These are phyloP conservation scores for Tragelaphus scriptus DNA, from an alignment of 2,113 vertebrate genomes.

Conservation along the genomic window DNA sequence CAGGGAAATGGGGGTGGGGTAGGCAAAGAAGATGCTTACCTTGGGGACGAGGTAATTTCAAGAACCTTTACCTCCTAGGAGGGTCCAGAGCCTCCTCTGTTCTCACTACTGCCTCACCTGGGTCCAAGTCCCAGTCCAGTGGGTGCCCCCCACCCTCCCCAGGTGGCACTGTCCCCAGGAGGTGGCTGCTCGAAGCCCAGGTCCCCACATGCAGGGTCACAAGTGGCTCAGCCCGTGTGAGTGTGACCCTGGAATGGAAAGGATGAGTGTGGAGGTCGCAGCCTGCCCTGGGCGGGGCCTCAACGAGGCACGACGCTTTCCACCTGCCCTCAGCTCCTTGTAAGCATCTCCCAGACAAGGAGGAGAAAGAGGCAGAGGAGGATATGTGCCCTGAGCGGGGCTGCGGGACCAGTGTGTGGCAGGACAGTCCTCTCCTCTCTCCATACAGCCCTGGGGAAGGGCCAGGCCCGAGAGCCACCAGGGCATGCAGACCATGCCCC, in stretches of 20 bases:
- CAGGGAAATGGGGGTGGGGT: accelerated
- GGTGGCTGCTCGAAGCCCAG: background rate
- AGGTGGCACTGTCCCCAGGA: background rate
- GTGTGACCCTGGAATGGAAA: accelerated
- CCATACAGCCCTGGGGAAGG: background rate
- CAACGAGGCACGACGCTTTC: accelerated
- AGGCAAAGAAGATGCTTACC: background rate
- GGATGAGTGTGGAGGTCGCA: background rate
- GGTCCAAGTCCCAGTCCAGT: no score
- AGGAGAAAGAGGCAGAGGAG: background rate
- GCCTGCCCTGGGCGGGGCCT: background rate
- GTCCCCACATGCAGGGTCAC: accelerated
- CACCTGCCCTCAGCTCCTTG: background rate
- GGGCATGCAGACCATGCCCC: accelerated
- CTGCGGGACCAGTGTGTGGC: accelerated
- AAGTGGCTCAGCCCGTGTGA: background rate
- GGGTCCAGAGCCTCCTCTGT: background rate
- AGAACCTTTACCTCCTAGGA: background rate
- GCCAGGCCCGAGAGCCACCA: background rate
- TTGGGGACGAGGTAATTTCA: no score
- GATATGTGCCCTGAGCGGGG: background rate
- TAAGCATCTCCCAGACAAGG: background rate
- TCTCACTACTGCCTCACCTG: background rate
- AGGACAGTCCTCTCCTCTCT: background rate
- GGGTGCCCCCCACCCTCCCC: background rate